These are phyloP conservation scores for Nixonia krombeini DNA, from an alignment of 1,140 invertebrate genomes.

Conservation along the genomic window DNA sequence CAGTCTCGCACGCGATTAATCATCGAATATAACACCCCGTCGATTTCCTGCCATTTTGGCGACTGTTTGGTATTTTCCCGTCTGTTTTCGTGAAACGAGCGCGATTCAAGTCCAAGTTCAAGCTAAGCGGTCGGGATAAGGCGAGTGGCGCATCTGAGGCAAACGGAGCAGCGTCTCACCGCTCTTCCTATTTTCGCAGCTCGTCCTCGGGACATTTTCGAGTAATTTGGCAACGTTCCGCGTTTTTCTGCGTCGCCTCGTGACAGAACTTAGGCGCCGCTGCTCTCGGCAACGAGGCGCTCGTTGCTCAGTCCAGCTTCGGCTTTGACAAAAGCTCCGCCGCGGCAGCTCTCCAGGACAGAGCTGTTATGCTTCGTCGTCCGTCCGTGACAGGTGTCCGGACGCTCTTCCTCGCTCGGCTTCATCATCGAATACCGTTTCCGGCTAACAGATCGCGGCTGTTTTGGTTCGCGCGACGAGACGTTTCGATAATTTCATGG, in stretches of 20 bases:
- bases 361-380: not conserved
- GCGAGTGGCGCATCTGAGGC: not conserved
- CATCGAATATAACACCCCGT: no score
- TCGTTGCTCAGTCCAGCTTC: conserved; percentile 38
- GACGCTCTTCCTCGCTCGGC: no score
- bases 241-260: conserved; percentile 60
- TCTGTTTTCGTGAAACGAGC: no score
- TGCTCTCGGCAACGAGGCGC: conserved; percentile 20
- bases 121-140: conserved; percentile 1
- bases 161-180: conserved; percentile 13
- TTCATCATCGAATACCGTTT: no score
- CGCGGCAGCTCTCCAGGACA: not conserved
- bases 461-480: no score
- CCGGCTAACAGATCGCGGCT: no score
- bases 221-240: conserved; percentile 64
- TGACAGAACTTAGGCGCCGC: conserved; percentile 36
- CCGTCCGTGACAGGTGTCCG: not conserved
- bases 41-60: no score
- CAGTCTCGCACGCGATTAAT: no score
- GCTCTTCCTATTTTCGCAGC: conserved; percentile 57
- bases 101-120: conserved; percentile 23
- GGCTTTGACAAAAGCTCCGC: conserved; percentile 24
- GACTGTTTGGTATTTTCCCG: no score
- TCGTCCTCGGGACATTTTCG: conserved; percentile 59
- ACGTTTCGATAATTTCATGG: no score